Evolutionary conservation across 2,113 vertebrate genomes (phyloP).

Genomic region (Gorsachius goisagi): DNA sequence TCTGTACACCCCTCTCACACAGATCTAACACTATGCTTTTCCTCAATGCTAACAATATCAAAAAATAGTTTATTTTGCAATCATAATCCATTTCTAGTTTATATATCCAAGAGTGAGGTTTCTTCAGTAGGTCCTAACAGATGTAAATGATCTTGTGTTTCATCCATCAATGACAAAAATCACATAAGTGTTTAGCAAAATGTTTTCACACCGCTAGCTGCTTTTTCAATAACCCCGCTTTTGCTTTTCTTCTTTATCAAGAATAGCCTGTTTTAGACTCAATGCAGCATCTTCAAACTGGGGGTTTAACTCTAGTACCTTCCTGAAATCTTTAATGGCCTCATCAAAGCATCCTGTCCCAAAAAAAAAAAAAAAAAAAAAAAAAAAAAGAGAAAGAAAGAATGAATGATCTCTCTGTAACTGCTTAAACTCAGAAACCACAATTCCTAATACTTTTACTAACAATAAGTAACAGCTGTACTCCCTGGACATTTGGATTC

Average conservation of each 20-base stretch:
- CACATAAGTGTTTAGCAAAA: rapidly evolving
- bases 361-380: background rate
- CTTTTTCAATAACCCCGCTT: constrained; percentile 74
- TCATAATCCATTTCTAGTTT: background rate
- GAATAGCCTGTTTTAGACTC: constrained; percentile 86
- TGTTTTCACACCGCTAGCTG: background rate
- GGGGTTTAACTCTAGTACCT: constrained; percentile 85
- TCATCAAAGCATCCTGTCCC: constrained; percentile 87
- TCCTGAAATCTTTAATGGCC: constrained; percentile 89
- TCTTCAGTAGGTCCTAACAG: background rate
- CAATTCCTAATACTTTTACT: background rate
- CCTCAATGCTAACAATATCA: background rate
- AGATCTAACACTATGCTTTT: background rate
- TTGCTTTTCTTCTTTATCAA: constrained; percentile 86
- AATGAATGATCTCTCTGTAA: background rate
- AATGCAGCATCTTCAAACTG: constrained; percentile 89
- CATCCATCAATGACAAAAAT: background rate
- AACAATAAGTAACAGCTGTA: background rate
- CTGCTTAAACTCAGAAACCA: background rate
- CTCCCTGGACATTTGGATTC: background rate
- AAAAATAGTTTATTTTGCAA: background rate
- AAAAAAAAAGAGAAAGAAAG: background rate
- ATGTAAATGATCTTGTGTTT: background rate
- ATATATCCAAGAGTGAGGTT: background rate
- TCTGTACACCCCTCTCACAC: background rate